Base-by-base conservation (phyloP, 2,888 invertebrate species). In the Nomada ferruginata region DNA sequence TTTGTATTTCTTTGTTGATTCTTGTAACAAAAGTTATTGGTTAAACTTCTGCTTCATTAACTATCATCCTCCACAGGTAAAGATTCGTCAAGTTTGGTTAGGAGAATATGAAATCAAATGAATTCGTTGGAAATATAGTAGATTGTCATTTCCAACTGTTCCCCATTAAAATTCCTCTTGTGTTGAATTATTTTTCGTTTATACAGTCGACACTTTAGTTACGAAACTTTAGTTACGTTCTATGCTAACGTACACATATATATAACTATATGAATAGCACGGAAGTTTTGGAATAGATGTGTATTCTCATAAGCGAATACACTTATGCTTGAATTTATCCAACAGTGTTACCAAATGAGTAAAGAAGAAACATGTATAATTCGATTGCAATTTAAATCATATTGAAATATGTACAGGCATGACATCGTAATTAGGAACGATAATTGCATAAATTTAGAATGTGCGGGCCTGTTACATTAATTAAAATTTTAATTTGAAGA, bases 281-380 rank as follows among this genome's bases (percentile, higher is more conserved):
- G 36, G 36, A 47, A 47, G 11, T 47, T 47, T 47, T 44, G 36
- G 18, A 18, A 11, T 26, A 68, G 44, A 69, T 13, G 50, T 20
- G n/a, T 44, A 75, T 53, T 72, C 50, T 59, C 72, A 23, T 20
- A 57, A 50, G 63, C 26, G 68, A 52, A 18, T 44, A 42, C 36
- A 26, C 53, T 18, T 36, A 36, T 10, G n/a, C 9, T 5, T n/a
- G 20, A 52, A 50, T 73, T 26, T 26, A 53, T 13, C 42, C 11
- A 44, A 18, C 77, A 77, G 77, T 74, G 74, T 55, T 77, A 77
- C 77, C 77, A 77, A 73, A 66, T 5, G 63, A 52, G 36, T 18
- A 53, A 55, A 53, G 20, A 60, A n/a, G 60, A 72, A 64, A 55
- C 13, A n/a, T 57, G 57, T 4, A 9, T 20, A 44, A 53, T n/a